Evolutionary conservation across 2,797 vertebrate species (phyloP).

Genomic region (Eulemur coronatus): DNA sequence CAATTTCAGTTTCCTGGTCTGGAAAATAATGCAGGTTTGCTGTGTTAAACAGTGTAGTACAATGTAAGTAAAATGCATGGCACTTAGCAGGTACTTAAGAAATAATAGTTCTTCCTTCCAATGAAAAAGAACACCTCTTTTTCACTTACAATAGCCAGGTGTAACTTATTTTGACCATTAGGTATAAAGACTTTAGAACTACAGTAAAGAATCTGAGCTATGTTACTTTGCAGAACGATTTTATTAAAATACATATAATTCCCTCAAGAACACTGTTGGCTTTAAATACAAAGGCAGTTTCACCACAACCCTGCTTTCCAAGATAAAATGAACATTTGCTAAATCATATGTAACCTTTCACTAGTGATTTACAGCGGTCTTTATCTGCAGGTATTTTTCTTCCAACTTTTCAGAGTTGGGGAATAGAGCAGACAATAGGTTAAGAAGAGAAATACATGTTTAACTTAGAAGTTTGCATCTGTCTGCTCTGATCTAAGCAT

Average conservation of each 20-base stretch:
- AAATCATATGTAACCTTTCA: conserved; percentile 4
- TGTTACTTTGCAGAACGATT: conserved; percentile 20
- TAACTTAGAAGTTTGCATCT: conserved; percentile 43
- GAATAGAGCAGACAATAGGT: background rate
- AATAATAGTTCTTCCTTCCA: background rate
- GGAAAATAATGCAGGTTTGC: background rate
- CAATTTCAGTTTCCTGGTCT: background rate
- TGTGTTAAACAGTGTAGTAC: background rate
- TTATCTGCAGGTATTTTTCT: conserved; percentile 1
- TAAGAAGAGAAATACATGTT: background rate
- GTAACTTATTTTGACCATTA: conserved; percentile 2
- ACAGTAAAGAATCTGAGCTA: conserved; percentile 43
- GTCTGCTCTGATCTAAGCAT: conserved; percentile 40
- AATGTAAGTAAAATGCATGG: background rate
- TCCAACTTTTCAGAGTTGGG: background rate
- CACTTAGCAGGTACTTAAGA: background rate
- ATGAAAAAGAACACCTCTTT: background rate
- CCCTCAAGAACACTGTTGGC: conserved; percentile 1
- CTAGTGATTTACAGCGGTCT: conserved; percentile 2
- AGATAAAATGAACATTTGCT: conserved; percentile 38
- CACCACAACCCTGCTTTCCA: conserved; percentile 19
- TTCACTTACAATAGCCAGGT: background rate
- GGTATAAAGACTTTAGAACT: conserved; percentile 31
- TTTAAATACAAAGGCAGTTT: conserved; percentile 27
- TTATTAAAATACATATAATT: conserved; percentile 61